Evolutionary conservation across 1,140 invertebrate species (phyloP), one percentile per base, ranked within the genome.

Genomic region (Caenorhabditis briggsae): DNA sequence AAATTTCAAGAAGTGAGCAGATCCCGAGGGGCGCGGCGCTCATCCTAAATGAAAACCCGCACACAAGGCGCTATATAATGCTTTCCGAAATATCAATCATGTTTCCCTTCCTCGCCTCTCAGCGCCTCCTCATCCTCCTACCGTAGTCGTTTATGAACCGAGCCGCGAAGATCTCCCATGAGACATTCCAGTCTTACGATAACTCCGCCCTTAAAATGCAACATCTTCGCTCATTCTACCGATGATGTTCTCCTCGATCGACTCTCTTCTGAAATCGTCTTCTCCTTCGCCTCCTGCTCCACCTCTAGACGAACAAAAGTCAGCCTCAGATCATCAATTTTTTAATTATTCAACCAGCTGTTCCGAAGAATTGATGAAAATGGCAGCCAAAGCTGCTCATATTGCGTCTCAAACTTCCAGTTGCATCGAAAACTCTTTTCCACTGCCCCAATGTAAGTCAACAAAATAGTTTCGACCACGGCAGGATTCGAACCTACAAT

Each of bases 401-500:
- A 53, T 78, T 25, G 46, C 70, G 0, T 20, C 33, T 33, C 33
- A 70, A 70, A 11, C 43, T 5, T 50, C 70, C 12, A 70, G 9
- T 14, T 70, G 33, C n/a, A 53, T 61, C 12, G 70, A 78, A 12
- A 78, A 70, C 18, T 46, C 64, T 18, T 70, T 86, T 33, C 46
- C 70, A 59, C n/a, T 82, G 82, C 43, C 43, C 0, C 82, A 55
- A 43, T 20, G 58, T 83, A 33, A 83, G 82, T 83, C 59, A 46
- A 23, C 12, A 48, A 82, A 82, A 82, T 23, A 50, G 33, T 84
- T 84, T 84, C 59, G 61, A 84, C 48, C 58, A 25, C 53, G 87
- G 88, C 86, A 89, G 88, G 88, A 89, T 89, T 89, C 88, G 88
- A 89, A 89, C 88, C 88, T 89, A 82, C 89, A 89, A 89, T 89